These are phyloP conservation scores for Pampusana beccarii DNA, from an alignment of 2,113 vertebrate species.

Conservation along the genomic window DNA sequence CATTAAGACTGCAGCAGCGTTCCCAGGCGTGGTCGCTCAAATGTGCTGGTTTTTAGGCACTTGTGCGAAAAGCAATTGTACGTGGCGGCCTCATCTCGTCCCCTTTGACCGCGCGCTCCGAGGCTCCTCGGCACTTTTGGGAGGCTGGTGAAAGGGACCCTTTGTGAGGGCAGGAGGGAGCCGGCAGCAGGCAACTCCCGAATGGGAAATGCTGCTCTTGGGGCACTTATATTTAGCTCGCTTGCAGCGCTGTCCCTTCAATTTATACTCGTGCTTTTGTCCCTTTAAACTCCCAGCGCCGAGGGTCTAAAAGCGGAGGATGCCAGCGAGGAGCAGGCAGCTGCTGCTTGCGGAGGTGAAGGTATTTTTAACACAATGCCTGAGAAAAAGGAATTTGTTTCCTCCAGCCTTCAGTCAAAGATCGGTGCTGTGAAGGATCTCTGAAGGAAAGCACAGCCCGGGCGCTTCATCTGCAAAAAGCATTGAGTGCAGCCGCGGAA, in stretches of 20 bases:
- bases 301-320: background rate
- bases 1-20: conserved; percentile 1
- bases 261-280: background rate
- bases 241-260: background rate
- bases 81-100: background rate
- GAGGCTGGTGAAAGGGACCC: background rate
- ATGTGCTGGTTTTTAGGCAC: background rate
- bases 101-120: background rate
- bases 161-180: conserved; percentile 20
- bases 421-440: background rate
- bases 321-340: background rate
- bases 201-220: background rate
- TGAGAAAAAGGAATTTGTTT: background rate
- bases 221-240: conserved; percentile 52
- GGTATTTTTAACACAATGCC: conserved; percentile 41
- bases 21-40: background rate
- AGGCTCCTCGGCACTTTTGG: background rate
- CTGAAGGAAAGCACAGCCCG: background rate
- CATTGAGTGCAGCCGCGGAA: background rate
- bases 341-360: background rate
- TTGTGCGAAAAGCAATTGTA: background rate
- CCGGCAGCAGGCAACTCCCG: background rate
- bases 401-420: background rate
- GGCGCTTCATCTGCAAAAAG: background rate
- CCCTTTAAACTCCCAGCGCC: background rate